These are phyloP conservation scores for Eupeodes luniger DNA, from an alignment of 2,888 invertebrate genomes.

Conservation along the genomic window DNA sequence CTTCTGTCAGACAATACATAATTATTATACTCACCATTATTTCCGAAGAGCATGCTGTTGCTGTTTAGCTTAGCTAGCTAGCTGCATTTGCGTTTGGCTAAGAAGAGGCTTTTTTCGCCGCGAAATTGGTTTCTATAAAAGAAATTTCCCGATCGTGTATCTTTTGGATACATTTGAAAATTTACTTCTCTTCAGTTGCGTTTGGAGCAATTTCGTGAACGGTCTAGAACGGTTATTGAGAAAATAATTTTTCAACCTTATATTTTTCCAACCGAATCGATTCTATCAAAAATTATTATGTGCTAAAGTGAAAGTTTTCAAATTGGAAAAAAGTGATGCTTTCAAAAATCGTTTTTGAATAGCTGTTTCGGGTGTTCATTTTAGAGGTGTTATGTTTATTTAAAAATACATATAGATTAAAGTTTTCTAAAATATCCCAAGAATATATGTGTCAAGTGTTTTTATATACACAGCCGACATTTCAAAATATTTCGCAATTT, in stretches of 20 bases:
- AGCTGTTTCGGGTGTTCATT: background rate
- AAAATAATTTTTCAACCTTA: conserved; percentile 15
- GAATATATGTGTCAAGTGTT: conserved; percentile 19
- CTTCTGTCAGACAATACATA: conserved; percentile 13
- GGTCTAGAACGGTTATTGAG: conserved; percentile 65
- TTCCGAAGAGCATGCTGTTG: conserved; percentile 17
- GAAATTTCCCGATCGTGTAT: conserved; percentile 29
- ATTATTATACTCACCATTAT: conserved; percentile 35
- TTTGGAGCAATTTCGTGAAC: conserved; percentile 73
- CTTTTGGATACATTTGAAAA: conserved; percentile 62
- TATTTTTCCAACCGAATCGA: conserved; percentile 45
- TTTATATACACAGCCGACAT: background rate
- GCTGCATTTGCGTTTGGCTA: conserved; percentile 38
- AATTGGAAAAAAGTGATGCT: background rate
- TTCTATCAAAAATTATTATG: conserved; percentile 2
- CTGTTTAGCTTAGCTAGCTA: background rate
- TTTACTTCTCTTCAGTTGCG: conserved; percentile 68
- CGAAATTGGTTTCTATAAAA: conserved; percentile 44
- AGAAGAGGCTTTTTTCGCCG: conserved; percentile 48
- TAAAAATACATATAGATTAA: background rate
- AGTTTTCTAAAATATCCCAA: background rate
- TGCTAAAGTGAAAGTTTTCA: conserved; percentile 35
- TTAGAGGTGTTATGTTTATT: background rate
- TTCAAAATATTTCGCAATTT: conserved; percentile 30
- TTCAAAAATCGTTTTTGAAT: conserved; percentile 18